These are phyloP conservation scores for Astyanax mexicanus DNA, from an alignment of 2,797 vertebrate species.

Conservation along the genomic window DNA sequence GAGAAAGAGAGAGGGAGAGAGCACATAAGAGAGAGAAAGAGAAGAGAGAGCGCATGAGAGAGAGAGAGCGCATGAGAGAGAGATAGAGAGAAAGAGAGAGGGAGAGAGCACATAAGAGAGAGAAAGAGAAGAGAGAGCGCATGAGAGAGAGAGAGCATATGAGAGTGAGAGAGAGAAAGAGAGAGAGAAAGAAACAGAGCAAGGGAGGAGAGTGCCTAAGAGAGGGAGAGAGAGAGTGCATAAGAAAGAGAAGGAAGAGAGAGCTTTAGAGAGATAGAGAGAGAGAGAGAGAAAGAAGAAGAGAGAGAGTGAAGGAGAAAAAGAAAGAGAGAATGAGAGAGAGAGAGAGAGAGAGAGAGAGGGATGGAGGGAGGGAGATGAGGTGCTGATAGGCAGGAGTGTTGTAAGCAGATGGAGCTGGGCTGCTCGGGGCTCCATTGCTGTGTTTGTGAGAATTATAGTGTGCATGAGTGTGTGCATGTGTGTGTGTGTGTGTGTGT, in stretches of 20 bases:
- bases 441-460: not conserved
- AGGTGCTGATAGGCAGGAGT: not conserved
- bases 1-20: constrained; percentile 3
- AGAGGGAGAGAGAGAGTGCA: constrained; percentile 1
- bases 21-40: not conserved
- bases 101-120: not conserved
- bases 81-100: not conserved
- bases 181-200: not conserved
- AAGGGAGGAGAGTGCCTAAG: no score
- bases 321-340: not conserved
- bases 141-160: not conserved
- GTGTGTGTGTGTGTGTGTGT: not conserved
- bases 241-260: not conserved
- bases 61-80: not conserved
- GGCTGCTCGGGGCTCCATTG: not conserved
- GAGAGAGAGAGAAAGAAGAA: not conserved
- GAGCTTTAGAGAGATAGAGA: no score
- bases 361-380: not conserved
- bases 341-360: not conserved
- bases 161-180: not conserved
- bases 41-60: not conserved
- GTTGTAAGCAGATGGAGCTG: not conserved
- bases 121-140: no score
- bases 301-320: no score
- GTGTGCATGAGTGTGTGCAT: constrained; percentile 5